Evolutionary conservation across 2,888 invertebrate genomes (phyloP), one percentile per base, ranked within the genome.

Genomic region (Limnephilus auricula): DNA sequence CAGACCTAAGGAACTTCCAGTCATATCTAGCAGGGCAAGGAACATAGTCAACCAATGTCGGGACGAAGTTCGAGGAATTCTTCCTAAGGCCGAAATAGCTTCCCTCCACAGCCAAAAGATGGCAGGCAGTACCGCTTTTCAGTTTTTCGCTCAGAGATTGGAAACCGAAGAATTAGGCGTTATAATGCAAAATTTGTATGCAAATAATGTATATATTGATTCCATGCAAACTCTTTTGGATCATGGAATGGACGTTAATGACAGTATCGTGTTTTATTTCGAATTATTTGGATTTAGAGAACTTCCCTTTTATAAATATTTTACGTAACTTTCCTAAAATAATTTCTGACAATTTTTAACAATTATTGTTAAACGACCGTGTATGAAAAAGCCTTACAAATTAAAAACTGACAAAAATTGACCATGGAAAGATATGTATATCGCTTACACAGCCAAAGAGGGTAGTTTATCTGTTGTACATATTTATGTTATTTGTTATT

Each of bases 11-110:
- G 50, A 18, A 3, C 78, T n/a, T 18, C 10, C 18, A n/a, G 18
- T 40, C 18, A 31, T 37, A 3, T 40, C 88, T n/a, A 25, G 31
- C 25, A 85, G 40, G 6, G n/a, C 40, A 2, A 40, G 13, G 12
- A 80, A 50, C 65, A 50, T 50, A 40, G 82, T 89, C 31, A 89
- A 89, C 3, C 78, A 91, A 82, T 79, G 86, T 25, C 78, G 88
- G 34, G 84, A 92, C 18, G 92, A 92, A 34, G 45, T 92, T 40
- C 25, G 90, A 25, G 84, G 25, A n/a, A 84, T 90, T 9, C 50
- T 92, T 25, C 92, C 92, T 5, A 78, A 89, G n/a, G 86, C 89
- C 25, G 45, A 92, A 30, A 92, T 92, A 18, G 34, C 78, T 15
- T n/a, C 79, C 9, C 79, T 92, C 4, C 89, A 92, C 82, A 32